Conservation (phyloP, 2,888 invertebrate genomes). For the Acanthosepion esculentum region DNA sequence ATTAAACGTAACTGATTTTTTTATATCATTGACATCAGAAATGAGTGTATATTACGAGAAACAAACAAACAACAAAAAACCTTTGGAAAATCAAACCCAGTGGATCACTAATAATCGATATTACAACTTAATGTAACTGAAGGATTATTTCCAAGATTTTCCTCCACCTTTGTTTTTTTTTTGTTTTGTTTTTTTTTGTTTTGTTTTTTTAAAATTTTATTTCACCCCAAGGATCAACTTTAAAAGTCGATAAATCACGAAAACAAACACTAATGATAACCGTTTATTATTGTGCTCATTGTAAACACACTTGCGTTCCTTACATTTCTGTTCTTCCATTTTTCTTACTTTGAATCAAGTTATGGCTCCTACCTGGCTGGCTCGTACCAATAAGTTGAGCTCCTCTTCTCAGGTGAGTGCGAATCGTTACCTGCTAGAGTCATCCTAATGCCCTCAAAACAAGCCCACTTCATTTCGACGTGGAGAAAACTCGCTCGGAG, state of each 20-base stretch:
- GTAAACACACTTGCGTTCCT: not conserved
- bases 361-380: not conserved
- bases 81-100: not conserved
- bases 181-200: too few species aligned
- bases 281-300: not conserved
- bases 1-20: not conserved
- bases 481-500: conserved; percentile 33
- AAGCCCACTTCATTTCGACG: not conserved
- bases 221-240: not conserved
- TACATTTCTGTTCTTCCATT: not conserved
- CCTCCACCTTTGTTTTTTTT: not conserved
- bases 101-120: not conserved
- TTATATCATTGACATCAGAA: not conserved
- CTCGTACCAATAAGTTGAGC: not conserved
- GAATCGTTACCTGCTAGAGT: not conserved
- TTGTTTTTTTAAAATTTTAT: not conserved
- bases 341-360: not conserved
- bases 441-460: conserved; percentile 13
- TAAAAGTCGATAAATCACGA: not conserved
- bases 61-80: not conserved
- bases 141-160: not conserved
- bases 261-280: not conserved
- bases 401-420: not conserved
- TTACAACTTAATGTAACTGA: not conserved
- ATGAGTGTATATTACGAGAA: not conserved